phyloP scores from a whole-genome alignment of 2,797 vertebrate species.

The Emys orbicularis region DNA sequence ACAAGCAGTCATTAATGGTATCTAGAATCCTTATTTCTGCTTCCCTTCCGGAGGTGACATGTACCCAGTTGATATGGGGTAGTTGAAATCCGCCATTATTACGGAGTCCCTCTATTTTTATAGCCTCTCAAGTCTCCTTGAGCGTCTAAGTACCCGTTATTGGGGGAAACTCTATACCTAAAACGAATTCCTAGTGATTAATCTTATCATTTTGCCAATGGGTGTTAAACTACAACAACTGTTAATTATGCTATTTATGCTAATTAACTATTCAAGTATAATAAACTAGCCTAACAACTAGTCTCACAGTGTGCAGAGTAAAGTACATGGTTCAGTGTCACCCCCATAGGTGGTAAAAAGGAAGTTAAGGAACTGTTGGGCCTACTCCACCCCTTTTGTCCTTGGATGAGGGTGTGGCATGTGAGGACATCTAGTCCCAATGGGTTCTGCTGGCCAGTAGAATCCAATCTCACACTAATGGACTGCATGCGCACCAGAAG shows the following conservation, averaged over 20 bases:
- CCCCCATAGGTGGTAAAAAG: background rate
- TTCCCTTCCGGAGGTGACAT: background rate
- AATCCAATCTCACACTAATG: background rate
- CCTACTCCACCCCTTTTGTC: background rate
- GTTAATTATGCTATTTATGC: background rate
- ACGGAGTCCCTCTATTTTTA: too few relatives aligned
- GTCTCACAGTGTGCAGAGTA: background rate
- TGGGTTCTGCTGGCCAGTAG: background rate
- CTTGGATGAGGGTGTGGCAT: background rate
- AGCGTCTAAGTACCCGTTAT: background rate
- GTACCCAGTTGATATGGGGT: background rate
- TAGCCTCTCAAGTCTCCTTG: background rate
- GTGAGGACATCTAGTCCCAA: background rate
- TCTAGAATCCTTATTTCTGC: background rate
- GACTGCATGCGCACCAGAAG: background rate
- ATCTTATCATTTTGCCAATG: background rate
- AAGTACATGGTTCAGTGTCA: background rate
- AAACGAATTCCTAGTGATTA: background rate
- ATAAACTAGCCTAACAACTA: background rate
- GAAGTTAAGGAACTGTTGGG: background rate
- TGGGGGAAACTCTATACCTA: background rate
- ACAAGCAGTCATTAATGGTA: background rate
- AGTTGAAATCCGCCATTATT: too few relatives aligned
- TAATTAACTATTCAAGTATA: background rate
- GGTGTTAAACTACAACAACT: background rate